Conservation (phyloP, 2,113 vertebrate species). For the Crotalus viridis region DNA sequence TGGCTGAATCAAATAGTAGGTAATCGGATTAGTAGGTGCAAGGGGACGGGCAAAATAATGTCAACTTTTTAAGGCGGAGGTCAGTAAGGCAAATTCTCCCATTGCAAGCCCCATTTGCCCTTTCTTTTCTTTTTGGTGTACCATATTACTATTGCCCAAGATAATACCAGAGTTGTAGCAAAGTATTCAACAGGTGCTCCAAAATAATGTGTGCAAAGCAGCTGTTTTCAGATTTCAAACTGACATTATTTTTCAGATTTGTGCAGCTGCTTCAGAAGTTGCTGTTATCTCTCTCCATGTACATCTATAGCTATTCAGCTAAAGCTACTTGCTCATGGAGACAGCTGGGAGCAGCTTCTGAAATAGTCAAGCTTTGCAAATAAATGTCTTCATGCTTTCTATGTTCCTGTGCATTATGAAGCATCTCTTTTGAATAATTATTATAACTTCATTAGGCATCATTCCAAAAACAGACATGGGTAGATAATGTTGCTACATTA, state of each 20-base stretch:
- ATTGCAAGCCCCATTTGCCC: not conserved
- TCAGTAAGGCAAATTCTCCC: not conserved
- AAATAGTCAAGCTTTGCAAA: not conserved
- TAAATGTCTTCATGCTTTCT: not conserved
- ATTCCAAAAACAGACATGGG: not conserved
- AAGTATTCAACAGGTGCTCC: not conserved
- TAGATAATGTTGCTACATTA: not conserved
- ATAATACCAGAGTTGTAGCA: not conserved
- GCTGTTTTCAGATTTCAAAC: not conserved
- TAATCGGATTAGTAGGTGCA: not conserved
- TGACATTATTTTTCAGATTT: not conserved
- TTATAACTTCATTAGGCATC: not conserved
- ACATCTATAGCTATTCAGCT: not conserved
- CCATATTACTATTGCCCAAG: not conserved
- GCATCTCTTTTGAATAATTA: not conserved
- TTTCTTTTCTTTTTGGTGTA: not conserved
- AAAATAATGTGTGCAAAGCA: not conserved
- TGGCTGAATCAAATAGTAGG: not conserved
- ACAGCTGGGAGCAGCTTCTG: not conserved
- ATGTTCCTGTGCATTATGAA: not conserved
- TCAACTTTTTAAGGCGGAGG: not conserved
- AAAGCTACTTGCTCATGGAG: not conserved
- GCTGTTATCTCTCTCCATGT: not conserved
- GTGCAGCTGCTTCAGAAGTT: not conserved
- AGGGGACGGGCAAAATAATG: not conserved